phyloP scores from a whole-genome alignment of 2,888 invertebrate species.

The Eretmocerus hayati region DNA sequence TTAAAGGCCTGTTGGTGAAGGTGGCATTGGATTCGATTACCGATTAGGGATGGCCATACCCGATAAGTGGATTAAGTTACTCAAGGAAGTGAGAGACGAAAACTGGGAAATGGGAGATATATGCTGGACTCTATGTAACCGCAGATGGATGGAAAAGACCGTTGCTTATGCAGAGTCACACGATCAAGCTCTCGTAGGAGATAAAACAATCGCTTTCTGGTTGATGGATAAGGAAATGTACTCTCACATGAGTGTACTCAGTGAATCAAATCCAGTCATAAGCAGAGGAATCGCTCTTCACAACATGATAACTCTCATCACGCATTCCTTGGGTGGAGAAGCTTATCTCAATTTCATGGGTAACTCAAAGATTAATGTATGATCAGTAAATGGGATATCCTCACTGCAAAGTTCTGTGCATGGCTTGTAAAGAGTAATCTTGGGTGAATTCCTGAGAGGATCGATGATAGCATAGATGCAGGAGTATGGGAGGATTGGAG shows the following conservation, averaged over 20 bases:
- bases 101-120: constrained; percentile 91
- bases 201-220: constrained; percentile 99
- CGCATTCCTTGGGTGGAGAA: constrained; percentile 91
- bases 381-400: too few relatives aligned
- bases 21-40: constrained; percentile 94
- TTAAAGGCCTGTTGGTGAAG: constrained; percentile 79
- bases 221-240: constrained; percentile 99
- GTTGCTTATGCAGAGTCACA: constrained; percentile 98
- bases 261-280: constrained; percentile 64
- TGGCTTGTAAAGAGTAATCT: too few relatives aligned
- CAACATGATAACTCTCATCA: constrained; percentile 92
- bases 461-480: too few relatives aligned
- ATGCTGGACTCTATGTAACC: constrained; percentile 86
- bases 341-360: constrained; percentile 99
- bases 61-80: constrained; percentile 94
- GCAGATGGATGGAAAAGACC: constrained; percentile 93
- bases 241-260: constrained; percentile 80
- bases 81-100: constrained; percentile 80
- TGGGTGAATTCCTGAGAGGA: too few relatives aligned
- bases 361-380: too few relatives aligned
- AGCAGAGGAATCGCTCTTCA: constrained; percentile 93
- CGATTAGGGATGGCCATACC: constrained; percentile 99
- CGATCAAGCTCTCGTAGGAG: constrained; percentile 96
- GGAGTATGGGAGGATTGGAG: too few relatives aligned
- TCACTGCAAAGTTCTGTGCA: too few relatives aligned